Evolutionary conservation across 2,113 vertebrate genomes (phyloP).

Genomic region (Eira barbara): DNA sequence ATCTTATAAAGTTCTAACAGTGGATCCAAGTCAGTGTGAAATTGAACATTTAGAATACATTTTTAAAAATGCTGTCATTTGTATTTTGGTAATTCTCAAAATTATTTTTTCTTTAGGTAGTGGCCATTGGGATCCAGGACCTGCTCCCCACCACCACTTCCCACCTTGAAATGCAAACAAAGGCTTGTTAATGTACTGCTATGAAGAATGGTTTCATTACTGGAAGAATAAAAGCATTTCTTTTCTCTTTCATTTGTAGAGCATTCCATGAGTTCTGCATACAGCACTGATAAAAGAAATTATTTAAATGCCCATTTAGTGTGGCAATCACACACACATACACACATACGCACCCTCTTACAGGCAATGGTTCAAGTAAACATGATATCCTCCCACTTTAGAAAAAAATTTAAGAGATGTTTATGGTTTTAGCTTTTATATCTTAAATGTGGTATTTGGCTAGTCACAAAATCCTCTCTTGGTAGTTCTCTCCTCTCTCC

Average conservation of each 20-base stretch:
- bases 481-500: too few relatives aligned
- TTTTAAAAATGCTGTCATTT: not conserved
- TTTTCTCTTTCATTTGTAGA: not conserved
- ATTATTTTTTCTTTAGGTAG: conserved; percentile 5
- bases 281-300: not conserved
- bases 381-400: not conserved
- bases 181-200: not conserved
- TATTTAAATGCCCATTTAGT: not conserved
- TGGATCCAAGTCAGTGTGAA: not conserved
- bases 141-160: not conserved
- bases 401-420: not conserved
- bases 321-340: not conserved
- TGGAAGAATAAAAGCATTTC: not conserved
- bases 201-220: not conserved
- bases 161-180: not conserved
- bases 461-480: not conserved
- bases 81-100: conserved; percentile 18
- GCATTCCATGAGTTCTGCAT: not conserved
- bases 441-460: not conserved
- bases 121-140: not conserved
- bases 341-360: not conserved
- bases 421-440: conserved; percentile 8
- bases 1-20: not conserved
- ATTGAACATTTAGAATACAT: not conserved
- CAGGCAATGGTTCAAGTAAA: not conserved